A percentile compares a stretch with the other conserved stretches of the same genome.
phyloP scores from a whole-genome alignment of 2,797 vertebrate genomes.

The Sebastolobus alascanus region DNA sequence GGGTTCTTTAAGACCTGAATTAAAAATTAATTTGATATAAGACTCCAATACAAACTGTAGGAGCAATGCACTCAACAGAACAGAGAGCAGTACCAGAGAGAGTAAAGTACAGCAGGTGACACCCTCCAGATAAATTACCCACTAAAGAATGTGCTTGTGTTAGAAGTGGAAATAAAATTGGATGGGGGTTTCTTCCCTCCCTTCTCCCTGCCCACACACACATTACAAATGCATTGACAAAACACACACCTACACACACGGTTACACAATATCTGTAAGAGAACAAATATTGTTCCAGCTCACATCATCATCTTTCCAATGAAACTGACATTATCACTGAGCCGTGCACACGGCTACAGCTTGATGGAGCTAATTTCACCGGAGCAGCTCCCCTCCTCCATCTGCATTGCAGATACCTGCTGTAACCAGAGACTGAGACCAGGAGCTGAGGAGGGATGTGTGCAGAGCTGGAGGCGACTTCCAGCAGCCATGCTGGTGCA shows the following conservation, averaged over 20 bases:
- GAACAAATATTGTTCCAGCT: constrained; percentile 9
- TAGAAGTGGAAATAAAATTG: constrained; percentile 40
- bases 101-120: constrained; percentile 12
- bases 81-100: constrained; percentile 3
- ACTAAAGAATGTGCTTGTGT: constrained; percentile 34
- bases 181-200: neutral
- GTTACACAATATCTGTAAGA: constrained; percentile 18
- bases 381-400: constrained; percentile 59
- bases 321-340: constrained; percentile 25
- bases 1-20: neutral
- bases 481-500: constrained; percentile 28
- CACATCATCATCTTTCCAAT: constrained; percentile 33
- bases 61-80: neutral
- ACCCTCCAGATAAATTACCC: constrained; percentile 43
- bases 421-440: constrained; percentile 73
- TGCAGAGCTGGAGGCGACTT: constrained; percentile 27
- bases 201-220: neutral
- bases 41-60: neutral
- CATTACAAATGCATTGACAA: constrained; percentile 1
- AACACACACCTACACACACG: neutral
- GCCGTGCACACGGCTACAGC: constrained; percentile 10
- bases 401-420: constrained; percentile 79
- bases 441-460: constrained; percentile 38
- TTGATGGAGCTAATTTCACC: constrained; percentile 25
- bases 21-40: neutral